Evolutionary conservation across 2,797 vertebrate species (phyloP), one percentile per base, ranked within the genome.

Genomic region (Spinus pinus): DNA sequence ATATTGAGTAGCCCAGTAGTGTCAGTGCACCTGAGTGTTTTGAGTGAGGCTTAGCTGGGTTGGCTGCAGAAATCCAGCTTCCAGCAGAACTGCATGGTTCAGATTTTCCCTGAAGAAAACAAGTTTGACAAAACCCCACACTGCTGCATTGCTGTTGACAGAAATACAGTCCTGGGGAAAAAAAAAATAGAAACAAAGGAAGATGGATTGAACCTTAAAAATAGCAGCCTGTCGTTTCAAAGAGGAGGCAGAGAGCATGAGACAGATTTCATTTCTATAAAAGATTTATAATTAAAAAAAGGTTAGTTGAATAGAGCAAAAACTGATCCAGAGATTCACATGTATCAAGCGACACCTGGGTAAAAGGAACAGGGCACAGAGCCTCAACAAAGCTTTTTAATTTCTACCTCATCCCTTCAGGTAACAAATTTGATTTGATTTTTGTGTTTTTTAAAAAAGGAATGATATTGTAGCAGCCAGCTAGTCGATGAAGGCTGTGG

Each of bases 381-480:
- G 77, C 91, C 46, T 83, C 37, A 49, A 72, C 70, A 88, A 90
- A 84, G 70, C 88, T 82, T 91, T 95, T 95, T 93, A 79, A 91
- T 96, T 94, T 86, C 90, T 93, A 47, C 77, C 44, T 91, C 73
- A 71, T 86, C 83, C 70, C 82, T 95, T 94, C 80, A 86, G 82
- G 87, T 89, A 92, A 90, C 87, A 90, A 86, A 94, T 90, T 62
- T 73, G 46, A 90, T 94, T 94, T 95, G 84, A 95, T 88, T 94
- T 91, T 93, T 73, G 60, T 81, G 53, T 27, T 39, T 44, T 78
- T 74, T 19, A 24, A 20, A 74, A 54, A 88, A 85, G 12, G 33
- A 67, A 71, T 78, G 66, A 12, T 53, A 88, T 47, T 72, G 61
- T 83, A 93, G 85, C 54, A 91, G 87, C 82, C 81, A 93, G 70